Evolutionary conservation across 2,113 vertebrate genomes (phyloP).

Genomic region (Mirza zaza): DNA sequence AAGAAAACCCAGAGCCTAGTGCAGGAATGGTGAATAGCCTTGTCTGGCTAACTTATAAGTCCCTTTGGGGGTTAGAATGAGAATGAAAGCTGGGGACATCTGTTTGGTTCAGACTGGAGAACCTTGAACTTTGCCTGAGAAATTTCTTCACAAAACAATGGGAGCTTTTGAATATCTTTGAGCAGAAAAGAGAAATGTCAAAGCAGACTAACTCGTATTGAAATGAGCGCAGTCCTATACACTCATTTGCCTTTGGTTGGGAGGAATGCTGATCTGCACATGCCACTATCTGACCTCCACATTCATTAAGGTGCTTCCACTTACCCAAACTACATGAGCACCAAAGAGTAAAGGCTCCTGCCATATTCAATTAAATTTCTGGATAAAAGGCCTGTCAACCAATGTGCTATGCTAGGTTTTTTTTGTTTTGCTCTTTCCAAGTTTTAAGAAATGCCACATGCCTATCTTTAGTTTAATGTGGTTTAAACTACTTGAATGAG

Average conservation of each 20-base stretch:
- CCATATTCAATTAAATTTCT: background rate
- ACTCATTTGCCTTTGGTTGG: background rate
- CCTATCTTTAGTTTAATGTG: background rate
- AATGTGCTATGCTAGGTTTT: background rate
- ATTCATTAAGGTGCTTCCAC: background rate
- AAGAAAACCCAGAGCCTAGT: background rate
- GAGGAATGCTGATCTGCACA: background rate
- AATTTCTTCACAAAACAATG: background rate
- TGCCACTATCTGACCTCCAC: background rate
- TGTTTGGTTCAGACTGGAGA: slow-evolving; percentile 20
- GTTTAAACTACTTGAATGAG: background rate
- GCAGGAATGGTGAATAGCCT: background rate
- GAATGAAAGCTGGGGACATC: background rate
- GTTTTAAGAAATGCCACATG: background rate
- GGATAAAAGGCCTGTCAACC: background rate
- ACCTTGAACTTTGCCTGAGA: slow-evolving; percentile 5
- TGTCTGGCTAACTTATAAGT: background rate
- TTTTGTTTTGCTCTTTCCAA: background rate
- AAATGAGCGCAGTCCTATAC: background rate
- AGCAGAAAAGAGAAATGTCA: background rate
- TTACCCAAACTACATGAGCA: background rate
- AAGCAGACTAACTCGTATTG: background rate
- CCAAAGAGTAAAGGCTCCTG: background rate
- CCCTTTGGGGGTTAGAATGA: background rate
- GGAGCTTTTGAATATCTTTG: background rate